Evolutionary conservation across 2,888 invertebrate genomes (phyloP).

Genomic region (Alloplasta piceator): DNA sequence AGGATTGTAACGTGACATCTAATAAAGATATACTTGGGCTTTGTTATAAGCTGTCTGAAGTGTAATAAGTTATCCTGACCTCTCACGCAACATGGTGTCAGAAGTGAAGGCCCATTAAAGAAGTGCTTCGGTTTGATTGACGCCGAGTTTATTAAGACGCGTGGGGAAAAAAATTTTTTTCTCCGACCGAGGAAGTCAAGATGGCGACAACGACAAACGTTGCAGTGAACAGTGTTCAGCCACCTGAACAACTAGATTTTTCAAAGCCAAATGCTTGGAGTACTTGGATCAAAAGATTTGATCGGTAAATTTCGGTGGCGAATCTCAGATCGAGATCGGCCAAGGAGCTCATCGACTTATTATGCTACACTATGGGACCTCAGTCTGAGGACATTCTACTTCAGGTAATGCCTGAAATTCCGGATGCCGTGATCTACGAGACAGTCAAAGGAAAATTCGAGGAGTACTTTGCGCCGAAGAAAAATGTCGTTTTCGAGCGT

Average conservation of each 20-base stretch:
- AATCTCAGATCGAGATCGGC: conserved; percentile 45
- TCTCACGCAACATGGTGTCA: too few relatives aligned
- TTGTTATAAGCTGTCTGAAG: too few relatives aligned
- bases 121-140: too few relatives aligned
- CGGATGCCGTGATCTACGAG: background rate
- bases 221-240: conserved; percentile 2
- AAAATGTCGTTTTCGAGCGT: conserved; percentile 66
- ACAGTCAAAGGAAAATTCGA: conserved; percentile 12
- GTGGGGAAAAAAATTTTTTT: too few relatives aligned
- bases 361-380: conserved; percentile 69
- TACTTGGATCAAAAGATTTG: conserved; percentile 59
- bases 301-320: conserved; percentile 58
- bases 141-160: too few relatives aligned
- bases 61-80: too few relatives aligned
- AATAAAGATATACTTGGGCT: too few relatives aligned
- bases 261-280: conserved; percentile 55
- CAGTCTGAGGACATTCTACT: conserved; percentile 66
- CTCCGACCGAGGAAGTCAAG: too few relatives aligned
- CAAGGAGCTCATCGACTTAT: conserved; percentile 66
- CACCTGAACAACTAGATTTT: conserved; percentile 59
- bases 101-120: too few relatives aligned
- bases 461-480: conserved; percentile 42
- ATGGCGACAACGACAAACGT: too few relatives aligned
- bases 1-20: too few relatives aligned
- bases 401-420: conserved; percentile 39